Evolutionary conservation across 2,113 vertebrate genomes (phyloP).

Genomic region (Chamaetylas fuelleborni): DNA sequence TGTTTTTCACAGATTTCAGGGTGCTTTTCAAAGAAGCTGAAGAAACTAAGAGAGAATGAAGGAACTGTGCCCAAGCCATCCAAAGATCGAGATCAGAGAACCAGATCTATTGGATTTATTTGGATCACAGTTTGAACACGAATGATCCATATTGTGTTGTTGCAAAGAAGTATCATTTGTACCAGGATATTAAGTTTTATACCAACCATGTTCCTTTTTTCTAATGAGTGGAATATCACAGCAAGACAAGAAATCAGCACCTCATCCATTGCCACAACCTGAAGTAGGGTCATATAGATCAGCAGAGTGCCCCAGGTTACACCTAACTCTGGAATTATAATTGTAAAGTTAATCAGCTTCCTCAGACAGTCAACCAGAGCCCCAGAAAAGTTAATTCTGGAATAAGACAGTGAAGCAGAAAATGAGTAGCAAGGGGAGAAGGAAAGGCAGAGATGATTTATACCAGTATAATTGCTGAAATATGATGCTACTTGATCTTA

Average conservation of each 20-base stretch:
- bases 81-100: not conserved
- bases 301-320: not conserved
- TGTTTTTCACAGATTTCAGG: not conserved
- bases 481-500: not conserved
- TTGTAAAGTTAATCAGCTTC: not conserved
- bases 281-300: not conserved
- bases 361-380: not conserved
- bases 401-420: not conserved
- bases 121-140: not conserved
- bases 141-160: not conserved
- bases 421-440: not conserved
- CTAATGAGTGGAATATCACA: not conserved
- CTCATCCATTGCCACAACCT: not conserved
- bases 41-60: not conserved
- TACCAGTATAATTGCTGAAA: not conserved
- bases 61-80: not conserved
- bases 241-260: not conserved
- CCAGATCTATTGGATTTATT: not conserved
- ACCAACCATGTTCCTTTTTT: not conserved
- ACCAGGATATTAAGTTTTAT: not conserved
- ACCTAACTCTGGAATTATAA: not conserved
- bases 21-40: not conserved
- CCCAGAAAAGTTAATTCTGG: not conserved
- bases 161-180: not conserved
- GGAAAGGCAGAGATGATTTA: not conserved